Conservation (phyloP, 2,113 vertebrate species). For the Caranx ignobilis region DNA sequence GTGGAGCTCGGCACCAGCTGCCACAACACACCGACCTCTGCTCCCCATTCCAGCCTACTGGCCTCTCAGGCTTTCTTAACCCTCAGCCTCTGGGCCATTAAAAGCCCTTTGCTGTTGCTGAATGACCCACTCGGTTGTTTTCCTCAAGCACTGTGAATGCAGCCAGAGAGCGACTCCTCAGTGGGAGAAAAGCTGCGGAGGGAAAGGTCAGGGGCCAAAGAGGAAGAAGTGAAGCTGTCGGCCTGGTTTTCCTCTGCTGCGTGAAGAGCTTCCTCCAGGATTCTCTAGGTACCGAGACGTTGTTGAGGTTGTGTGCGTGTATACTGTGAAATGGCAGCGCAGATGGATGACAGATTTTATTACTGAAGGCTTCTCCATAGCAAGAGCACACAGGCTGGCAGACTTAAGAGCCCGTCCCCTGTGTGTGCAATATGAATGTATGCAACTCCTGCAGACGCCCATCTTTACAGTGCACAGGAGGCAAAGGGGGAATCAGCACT, state of each 20-base stretch:
- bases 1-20: slow-evolving; percentile 56
- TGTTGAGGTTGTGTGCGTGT: slow-evolving; percentile 6
- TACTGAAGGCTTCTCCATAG: not conserved
- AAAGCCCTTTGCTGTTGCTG: slow-evolving; percentile 58
- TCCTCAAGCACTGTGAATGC: slow-evolving; percentile 47
- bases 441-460: slow-evolving; percentile 27
- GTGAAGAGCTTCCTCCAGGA: slow-evolving; percentile 36
- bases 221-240: slow-evolving; percentile 62
- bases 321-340: slow-evolving; percentile 16
- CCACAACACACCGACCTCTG: slow-evolving; percentile 30
- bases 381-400: not conserved
- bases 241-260: slow-evolving; percentile 9
- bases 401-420: not conserved
- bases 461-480: slow-evolving; percentile 7
- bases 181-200: slow-evolving; percentile 23
- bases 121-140: slow-evolving; percentile 68
- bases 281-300: slow-evolving; percentile 36
- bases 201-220: slow-evolving; percentile 30
- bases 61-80: slow-evolving; percentile 59
- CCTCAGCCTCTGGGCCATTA: slow-evolving; percentile 61
- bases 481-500: not conserved
- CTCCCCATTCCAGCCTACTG: slow-evolving; percentile 30
- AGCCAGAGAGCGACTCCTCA: slow-evolving; percentile 49
- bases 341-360: slow-evolving; percentile 33
- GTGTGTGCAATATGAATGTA: slow-evolving; percentile 12